phyloP scores from a whole-genome alignment of 2,888 invertebrate genomes.

The Ommatoiulus sabulosus region DNA sequence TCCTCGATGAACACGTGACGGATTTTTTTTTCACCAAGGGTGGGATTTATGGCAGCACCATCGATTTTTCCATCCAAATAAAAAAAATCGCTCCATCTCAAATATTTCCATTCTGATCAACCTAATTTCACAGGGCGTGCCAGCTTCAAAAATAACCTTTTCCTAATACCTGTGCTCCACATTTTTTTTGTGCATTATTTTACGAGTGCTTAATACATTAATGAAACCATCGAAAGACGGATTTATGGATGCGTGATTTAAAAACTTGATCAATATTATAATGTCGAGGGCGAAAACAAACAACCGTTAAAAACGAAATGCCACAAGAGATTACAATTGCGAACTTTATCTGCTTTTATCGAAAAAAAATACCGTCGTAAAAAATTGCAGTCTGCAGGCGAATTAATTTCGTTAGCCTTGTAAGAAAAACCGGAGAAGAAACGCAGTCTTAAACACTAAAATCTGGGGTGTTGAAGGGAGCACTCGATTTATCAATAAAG shows the following conservation, averaged over 20 bases:
- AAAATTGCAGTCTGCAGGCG: neutral
- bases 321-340: neutral
- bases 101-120: slow-evolving; percentile 24
- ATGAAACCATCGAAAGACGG: slow-evolving; percentile 13
- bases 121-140: slow-evolving; percentile 26
- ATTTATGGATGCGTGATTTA: slow-evolving; percentile 23
- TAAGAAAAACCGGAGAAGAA: no score
- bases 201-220: neutral
- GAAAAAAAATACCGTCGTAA: neutral
- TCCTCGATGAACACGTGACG: neutral
- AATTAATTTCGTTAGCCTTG: no score
- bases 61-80: neutral
- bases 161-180: neutral
- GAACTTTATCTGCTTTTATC: neutral
- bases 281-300: slow-evolving; percentile 12
- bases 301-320: neutral
- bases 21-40: neutral
- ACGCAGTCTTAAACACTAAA: no score
- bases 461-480: no score
- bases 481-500: no score
- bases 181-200: neutral
- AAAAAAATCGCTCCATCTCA: slow-evolving; percentile 28
- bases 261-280: slow-evolving; percentile 18
- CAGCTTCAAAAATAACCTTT: slow-evolving; percentile 4
- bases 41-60: neutral